Conservation (phyloP, 2,113 vertebrate species). For the Odocoileus hemionus region DNA sequence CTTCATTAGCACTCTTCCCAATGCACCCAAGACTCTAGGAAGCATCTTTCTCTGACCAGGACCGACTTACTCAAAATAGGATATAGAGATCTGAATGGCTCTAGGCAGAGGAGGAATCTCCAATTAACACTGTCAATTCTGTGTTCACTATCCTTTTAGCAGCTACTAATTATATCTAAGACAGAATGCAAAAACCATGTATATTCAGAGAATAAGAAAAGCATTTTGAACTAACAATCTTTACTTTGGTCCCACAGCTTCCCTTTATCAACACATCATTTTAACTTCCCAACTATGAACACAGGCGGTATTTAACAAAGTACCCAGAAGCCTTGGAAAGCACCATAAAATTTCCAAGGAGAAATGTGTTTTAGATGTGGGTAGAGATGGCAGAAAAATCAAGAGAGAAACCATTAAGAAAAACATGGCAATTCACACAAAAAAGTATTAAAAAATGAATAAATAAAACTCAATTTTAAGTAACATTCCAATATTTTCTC, state of each 20-base stretch:
- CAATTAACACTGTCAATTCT: not conserved
- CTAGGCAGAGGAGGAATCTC: not conserved
- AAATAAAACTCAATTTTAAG: conserved; percentile 24
- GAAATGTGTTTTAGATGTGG: not conserved
- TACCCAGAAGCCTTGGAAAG: not conserved
- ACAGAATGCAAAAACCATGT: not conserved
- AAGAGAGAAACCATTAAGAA: not conserved
- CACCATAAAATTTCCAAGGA: not conserved
- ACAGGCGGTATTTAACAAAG: not conserved
- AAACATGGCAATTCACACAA: conserved; percentile 11
- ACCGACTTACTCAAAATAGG: not conserved
- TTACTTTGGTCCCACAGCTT: not conserved
- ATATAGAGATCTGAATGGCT: not conserved
- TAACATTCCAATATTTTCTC: not conserved
- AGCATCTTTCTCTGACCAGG: not conserved
- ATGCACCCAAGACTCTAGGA: not conserved
- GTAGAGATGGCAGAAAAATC: not conserved
- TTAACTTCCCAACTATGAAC: conserved; percentile 32
- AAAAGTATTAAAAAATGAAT: conserved; percentile 1
- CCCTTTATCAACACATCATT: not conserved
- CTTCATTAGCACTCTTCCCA: not conserved
- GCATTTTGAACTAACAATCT: not conserved
- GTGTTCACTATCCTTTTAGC: not conserved
- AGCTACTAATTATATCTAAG: not conserved
- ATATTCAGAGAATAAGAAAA: not conserved